Percentiles rank a stretch among this genome's conserved stretches.
These are phyloP conservation scores for Drosophila punjabiensis DNA, from an alignment of 1,140 invertebrate species.

Conservation along the genomic window DNA sequence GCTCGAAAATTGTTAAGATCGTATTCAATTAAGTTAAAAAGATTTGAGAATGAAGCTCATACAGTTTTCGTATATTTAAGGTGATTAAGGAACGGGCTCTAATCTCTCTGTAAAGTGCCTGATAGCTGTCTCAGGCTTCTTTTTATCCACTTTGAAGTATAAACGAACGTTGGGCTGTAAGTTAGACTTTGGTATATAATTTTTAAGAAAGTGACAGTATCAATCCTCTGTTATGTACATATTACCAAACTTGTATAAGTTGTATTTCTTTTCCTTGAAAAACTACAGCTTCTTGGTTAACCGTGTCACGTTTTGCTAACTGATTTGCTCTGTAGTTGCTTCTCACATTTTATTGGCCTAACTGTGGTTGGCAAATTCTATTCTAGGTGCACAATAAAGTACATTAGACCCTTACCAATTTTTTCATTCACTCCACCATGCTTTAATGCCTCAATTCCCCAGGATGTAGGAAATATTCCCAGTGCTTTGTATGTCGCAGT, in stretches of 20 bases:
- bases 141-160: not conserved
- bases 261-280: not conserved
- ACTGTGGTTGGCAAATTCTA: constrained; percentile 22
- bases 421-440: not conserved
- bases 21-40: constrained; percentile 4
- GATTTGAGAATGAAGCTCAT: not conserved
- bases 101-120: no score
- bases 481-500: constrained; percentile 28
- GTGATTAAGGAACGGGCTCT: not conserved
- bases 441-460: constrained; percentile 9
- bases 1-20: constrained; percentile 27
- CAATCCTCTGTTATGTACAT: no score
- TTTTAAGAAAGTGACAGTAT: not conserved
- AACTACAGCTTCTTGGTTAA: not conserved
- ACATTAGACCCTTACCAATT: not conserved
- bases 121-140: not conserved
- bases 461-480: constrained; percentile 26
- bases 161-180: not conserved
- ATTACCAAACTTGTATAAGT: not conserved
- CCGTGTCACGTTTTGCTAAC: not conserved
- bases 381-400: constrained; percentile 14
- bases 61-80: not conserved
- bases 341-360: constrained; percentile 21
- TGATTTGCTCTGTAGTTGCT: not conserved
- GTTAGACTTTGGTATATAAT: not conserved